Percentiles rank a stretch among this genome's conserved stretches.
Conservation (phyloP, 2,888 invertebrate genomes). For the Oscheius sp. region DNA sequence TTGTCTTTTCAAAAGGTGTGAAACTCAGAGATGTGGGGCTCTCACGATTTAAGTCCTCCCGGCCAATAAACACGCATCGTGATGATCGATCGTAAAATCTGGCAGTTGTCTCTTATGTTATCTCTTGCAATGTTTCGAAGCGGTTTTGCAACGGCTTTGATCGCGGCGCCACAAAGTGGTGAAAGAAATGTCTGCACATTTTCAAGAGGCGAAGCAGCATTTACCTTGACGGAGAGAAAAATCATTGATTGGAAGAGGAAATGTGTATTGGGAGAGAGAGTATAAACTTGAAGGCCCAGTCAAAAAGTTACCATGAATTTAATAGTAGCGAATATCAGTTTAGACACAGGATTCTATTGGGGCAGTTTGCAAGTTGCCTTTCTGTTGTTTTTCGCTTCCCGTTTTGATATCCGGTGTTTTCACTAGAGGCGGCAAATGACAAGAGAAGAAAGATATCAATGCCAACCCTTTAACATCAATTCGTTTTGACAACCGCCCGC, state of each 20-base stretch:
- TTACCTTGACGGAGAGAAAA: neutral
- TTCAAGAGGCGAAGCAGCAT: neutral
- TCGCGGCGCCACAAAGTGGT: neutral
- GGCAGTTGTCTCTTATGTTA: neutral
- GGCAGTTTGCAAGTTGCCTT: no score
- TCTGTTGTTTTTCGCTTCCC: neutral
- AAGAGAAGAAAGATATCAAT: neutral
- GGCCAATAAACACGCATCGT: slow-evolving; percentile 18
- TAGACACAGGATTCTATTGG: no score
- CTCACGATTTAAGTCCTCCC: neutral
- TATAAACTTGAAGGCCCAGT: no score
- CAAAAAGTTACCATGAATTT: no score
- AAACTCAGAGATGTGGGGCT: neutral
- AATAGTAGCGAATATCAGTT: no score
- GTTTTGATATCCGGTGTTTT: slow-evolving; percentile 7
- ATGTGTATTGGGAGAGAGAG: no score
- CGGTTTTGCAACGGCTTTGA: slow-evolving; percentile 7
- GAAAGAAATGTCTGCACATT: neutral
- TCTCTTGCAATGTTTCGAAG: slow-evolving; percentile 28
- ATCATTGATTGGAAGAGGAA: no score
- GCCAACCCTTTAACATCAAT: no score
- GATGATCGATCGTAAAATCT: slow-evolving; percentile 24
- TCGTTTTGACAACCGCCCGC: no score
- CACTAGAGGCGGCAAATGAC: slow-evolving; percentile 1
- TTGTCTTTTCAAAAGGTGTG: slow-evolving; percentile 5